These are phyloP conservation scores for Naja naja DNA, from an alignment of 2,113 vertebrate genomes.

Conservation along the genomic window DNA sequence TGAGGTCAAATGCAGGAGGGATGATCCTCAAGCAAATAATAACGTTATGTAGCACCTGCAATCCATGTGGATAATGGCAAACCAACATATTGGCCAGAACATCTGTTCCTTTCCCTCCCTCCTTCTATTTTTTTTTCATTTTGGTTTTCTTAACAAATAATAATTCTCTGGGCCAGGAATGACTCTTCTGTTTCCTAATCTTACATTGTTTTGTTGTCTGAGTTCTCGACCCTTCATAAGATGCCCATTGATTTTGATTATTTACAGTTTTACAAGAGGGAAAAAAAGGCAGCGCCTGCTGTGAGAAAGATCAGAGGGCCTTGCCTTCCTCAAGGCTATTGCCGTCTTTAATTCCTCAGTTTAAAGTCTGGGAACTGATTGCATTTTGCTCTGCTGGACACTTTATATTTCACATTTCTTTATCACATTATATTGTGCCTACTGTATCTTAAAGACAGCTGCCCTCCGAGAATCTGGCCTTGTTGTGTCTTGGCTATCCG, in stretches of 20 bases:
- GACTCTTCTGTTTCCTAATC: constrained; percentile 28
- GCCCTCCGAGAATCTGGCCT: constrained; percentile 37
- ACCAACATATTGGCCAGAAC: not conserved
- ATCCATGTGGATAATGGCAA: not conserved
- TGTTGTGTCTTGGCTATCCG: constrained; percentile 49
- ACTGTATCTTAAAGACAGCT: constrained; percentile 36
- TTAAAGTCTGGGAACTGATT: constrained; percentile 63
- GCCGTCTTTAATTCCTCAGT: constrained; percentile 67
- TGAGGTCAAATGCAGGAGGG: not conserved
- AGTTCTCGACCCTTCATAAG: constrained; percentile 51
- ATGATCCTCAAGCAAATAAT: not conserved
- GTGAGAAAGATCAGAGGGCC: constrained; percentile 63
- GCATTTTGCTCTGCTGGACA: constrained; percentile 62
- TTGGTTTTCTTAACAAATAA: constrained; percentile 42
- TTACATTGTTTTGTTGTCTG: constrained; percentile 53
- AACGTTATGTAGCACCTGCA: not conserved
- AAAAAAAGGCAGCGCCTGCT: constrained; percentile 62
- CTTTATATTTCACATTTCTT: constrained; percentile 64
- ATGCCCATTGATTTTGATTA: constrained; percentile 70
- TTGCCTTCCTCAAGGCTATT: constrained; percentile 67
- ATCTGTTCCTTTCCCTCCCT: not conserved
- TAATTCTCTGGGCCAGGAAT: constrained; percentile 12
- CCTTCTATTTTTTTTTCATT: not conserved
- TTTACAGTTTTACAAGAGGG: constrained; percentile 64
- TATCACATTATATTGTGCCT: constrained; percentile 43